Evolutionary conservation across 1,140 invertebrate genomes (phyloP).

Genomic region (Bombus breviceps): DNA sequence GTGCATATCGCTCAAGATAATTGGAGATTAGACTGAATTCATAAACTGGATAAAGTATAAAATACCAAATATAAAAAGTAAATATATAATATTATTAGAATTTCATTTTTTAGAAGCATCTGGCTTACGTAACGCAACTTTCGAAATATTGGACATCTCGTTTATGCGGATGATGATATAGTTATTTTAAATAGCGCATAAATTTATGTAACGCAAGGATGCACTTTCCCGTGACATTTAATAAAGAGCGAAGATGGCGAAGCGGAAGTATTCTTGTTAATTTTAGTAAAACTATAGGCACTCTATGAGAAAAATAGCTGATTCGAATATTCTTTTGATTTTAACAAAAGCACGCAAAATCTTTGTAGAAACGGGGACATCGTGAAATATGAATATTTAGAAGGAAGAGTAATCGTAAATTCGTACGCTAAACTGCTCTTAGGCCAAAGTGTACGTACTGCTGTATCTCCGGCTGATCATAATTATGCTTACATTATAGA

Average conservation of each 20-base stretch:
- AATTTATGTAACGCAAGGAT: conserved; percentile 12
- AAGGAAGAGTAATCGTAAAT: neutral
- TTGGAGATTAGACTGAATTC: neutral
- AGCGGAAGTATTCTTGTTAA: conserved; percentile 2
- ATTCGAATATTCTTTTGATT: neutral
- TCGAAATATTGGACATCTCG: neutral
- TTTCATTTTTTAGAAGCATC: neutral
- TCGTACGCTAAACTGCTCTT: neutral
- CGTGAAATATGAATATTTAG: neutral
- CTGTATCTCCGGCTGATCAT: neutral
- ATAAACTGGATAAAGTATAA: neutral
- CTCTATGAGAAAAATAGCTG: neutral
- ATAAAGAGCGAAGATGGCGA: conserved; percentile 10
- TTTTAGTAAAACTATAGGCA: neutral
- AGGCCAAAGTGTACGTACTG: neutral
- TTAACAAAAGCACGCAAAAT: neutral
- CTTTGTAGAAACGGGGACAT: neutral
- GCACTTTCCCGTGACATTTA: conserved; percentile 4
- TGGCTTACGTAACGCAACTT: neutral
- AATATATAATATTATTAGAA: neutral
- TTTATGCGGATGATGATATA: neutral
- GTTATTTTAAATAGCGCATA: conserved; percentile 9
- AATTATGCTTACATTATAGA: neutral
- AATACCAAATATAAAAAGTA: neutral
- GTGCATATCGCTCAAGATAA: neutral